Base-by-base conservation (phyloP, 2,888 invertebrate genomes). In the Andrena marginata region DNA sequence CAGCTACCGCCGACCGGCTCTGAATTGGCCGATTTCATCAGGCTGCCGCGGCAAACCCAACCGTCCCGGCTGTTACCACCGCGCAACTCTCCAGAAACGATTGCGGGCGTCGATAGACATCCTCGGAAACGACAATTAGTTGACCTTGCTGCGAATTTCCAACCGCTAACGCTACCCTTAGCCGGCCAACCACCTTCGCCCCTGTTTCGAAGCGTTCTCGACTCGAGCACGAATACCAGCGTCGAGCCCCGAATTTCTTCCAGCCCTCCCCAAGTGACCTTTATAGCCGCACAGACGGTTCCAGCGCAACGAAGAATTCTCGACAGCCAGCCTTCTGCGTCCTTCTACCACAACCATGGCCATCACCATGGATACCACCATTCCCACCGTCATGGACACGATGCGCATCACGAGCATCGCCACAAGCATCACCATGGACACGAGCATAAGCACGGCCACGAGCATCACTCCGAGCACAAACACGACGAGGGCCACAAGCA, bases 101-200 rank as follows among this genome's bases (percentile, higher is more conserved):
- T 6, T n/a, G 8, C 16, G 8, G 7, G 10, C 49, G 13, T 77
- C 51, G 81, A 84, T 51, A 85, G 71, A 67, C 85, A 86, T 31
- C 89, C 87, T n/a, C 86, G 89, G 42, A 92, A 92, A 82, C 89
- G 92, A 56, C 91, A 92, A 83, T 85, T 91, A 68, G 63, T 68
- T 13, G 85, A 88, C 65, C 84, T 89, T 62, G 85, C 86, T 5
- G 54, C 84, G n/a, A 77, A 80, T 68, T 89, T 85, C 63, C 65
- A 81, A 33, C 64, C 71, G 26, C 62, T 80, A 35, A 63, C 71
- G 64, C 51, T 80, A 20, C 59, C 82, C 16, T 49, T 82, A 49
- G 67, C 51, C n/a, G 84, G 16, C 29, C 83, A 48, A 26, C 60
- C 67, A 13, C 60, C 77, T 1, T 23, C 54, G 42, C 49, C 82